A percentile compares a stretch with the other conserved stretches of the same genome.
These are phyloP conservation scores for Calameuta filiformis DNA, from an alignment of 2,888 invertebrate genomes.

Conservation along the genomic window DNA sequence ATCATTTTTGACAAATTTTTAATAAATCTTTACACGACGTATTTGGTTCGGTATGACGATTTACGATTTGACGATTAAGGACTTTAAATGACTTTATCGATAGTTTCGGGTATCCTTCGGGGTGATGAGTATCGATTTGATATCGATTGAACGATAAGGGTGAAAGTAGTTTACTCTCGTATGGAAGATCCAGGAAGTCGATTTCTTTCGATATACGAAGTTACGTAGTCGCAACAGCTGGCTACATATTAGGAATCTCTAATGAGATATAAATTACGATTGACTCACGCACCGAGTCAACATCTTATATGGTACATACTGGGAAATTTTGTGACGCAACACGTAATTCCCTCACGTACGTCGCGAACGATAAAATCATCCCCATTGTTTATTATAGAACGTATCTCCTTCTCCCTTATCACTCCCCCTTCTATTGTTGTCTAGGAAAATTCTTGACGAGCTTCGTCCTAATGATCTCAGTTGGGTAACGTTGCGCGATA, in stretches of 20 bases:
- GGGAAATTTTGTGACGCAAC: constrained; percentile 40
- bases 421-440: background rate
- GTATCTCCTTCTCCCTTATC: background rate
- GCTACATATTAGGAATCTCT: constrained; percentile 46
- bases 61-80: background rate
- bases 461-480: background rate
- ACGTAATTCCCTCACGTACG: constrained; percentile 19
- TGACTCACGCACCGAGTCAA: constrained; percentile 29
- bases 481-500: background rate
- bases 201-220: background rate
- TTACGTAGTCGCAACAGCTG: constrained; percentile 3
- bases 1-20: background rate
- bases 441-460: background rate
- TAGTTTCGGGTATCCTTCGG: too few relatives aligned
- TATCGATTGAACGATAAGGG: background rate
- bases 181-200: background rate
- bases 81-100: background rate
- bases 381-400: constrained; percentile 39
- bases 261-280: constrained; percentile 51
- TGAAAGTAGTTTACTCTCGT: background rate
- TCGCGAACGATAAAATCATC: constrained; percentile 40
- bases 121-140: background rate
- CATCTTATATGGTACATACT: constrained; percentile 33
- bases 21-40: background rate
- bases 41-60: background rate